Percentiles rank a stretch among this genome's conserved stretches.
Evolutionary conservation across 2,797 vertebrate species (phyloP).

Genomic region (Danio albolineatus): DNA sequence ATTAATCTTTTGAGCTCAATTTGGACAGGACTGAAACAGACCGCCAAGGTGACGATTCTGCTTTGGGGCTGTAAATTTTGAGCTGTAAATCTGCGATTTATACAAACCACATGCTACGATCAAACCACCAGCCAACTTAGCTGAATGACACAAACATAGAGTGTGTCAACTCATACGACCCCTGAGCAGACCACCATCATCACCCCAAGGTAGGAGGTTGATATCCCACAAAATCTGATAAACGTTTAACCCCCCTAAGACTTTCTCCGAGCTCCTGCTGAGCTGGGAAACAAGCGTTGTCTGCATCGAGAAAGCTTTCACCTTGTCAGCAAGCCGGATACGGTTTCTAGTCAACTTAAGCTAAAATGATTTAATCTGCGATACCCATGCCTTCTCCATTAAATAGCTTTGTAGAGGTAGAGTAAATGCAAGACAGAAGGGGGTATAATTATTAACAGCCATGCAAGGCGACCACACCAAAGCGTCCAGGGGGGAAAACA

Average conservation of each 20-base stretch:
- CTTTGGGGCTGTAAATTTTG: slow-evolving; percentile 2
- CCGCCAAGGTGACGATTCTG: background rate
- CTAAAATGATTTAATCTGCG: slow-evolving; percentile 42
- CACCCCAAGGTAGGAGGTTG: background rate
- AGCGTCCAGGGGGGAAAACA: slow-evolving; percentile 61
- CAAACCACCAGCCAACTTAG: slow-evolving; percentile 17
- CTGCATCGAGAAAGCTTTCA: slow-evolving; percentile 21
- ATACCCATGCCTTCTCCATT: slow-evolving; percentile 45
- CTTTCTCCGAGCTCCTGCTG: background rate
- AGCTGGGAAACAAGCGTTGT: background rate
- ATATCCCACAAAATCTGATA: slow-evolving; percentile 11
- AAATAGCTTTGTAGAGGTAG: slow-evolving; percentile 50
- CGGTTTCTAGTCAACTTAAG: slow-evolving; percentile 49
- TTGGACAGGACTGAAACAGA: background rate
- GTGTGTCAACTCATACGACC: background rate
- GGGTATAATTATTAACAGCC: slow-evolving; percentile 65
- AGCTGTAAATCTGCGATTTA: slow-evolving; percentile 30
- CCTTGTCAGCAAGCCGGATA: slow-evolving; percentile 30
- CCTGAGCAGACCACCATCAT: background rate
- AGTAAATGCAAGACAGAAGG: slow-evolving; percentile 60
- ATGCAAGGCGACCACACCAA: slow-evolving; percentile 67
- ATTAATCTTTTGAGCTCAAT: background rate
- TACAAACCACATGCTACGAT: background rate
- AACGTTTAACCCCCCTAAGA: background rate
- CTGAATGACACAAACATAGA: slow-evolving; percentile 25